A percentile compares a stretch with the other conserved stretches of the same genome.
Evolutionary conservation across 2,888 invertebrate species (phyloP).

Genomic region (Kryphioiulus occultus): DNA sequence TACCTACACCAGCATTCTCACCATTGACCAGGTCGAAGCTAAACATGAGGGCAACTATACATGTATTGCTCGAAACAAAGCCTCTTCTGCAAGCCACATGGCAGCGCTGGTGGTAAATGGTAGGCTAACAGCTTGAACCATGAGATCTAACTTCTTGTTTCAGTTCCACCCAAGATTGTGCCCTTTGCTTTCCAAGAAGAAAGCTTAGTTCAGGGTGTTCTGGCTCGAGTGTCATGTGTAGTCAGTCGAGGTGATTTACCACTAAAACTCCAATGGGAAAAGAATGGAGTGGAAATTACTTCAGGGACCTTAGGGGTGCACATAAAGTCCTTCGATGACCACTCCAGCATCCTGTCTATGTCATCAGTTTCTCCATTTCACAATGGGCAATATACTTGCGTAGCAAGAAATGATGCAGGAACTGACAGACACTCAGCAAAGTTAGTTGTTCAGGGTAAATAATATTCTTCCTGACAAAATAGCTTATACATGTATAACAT

Average conservation of each 20-base stretch:
- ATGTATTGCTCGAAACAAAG: slow-evolving; percentile 53
- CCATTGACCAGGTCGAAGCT: slow-evolving; percentile 47
- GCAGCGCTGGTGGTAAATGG: slow-evolving; percentile 48
- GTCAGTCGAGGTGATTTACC: slow-evolving; percentile 55
- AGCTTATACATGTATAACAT: no score
- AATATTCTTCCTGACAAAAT: neutral
- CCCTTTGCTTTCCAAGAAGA: slow-evolving; percentile 53
- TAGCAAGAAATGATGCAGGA: slow-evolving; percentile 57
- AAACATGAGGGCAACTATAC: slow-evolving; percentile 52
- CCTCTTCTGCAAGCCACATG: slow-evolving; percentile 55
- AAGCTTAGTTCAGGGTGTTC: slow-evolving; percentile 53
- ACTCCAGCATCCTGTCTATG: slow-evolving; percentile 58
- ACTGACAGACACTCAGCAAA: slow-evolving; percentile 56
- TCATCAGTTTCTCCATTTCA: slow-evolving; percentile 56
- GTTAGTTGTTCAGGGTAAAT: slow-evolving; percentile 57
- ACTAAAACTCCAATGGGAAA: slow-evolving; percentile 66
- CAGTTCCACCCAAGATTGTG: slow-evolving; percentile 51
- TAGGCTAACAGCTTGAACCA: slow-evolving; percentile 50
- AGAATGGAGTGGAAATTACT: slow-evolving; percentile 60
- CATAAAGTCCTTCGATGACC: slow-evolving; percentile 56
- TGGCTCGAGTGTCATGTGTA: slow-evolving; percentile 55
- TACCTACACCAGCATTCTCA: slow-evolving; percentile 51
- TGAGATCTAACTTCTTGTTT: slow-evolving; percentile 41
- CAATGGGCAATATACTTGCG: slow-evolving; percentile 59
- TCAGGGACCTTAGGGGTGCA: slow-evolving; percentile 54